Percentiles rank a stretch among this genome's conserved stretches.
These are phyloP conservation scores for Hyposoter dolosus DNA, from an alignment of 2,888 invertebrate genomes.

Conservation along the genomic window DNA sequence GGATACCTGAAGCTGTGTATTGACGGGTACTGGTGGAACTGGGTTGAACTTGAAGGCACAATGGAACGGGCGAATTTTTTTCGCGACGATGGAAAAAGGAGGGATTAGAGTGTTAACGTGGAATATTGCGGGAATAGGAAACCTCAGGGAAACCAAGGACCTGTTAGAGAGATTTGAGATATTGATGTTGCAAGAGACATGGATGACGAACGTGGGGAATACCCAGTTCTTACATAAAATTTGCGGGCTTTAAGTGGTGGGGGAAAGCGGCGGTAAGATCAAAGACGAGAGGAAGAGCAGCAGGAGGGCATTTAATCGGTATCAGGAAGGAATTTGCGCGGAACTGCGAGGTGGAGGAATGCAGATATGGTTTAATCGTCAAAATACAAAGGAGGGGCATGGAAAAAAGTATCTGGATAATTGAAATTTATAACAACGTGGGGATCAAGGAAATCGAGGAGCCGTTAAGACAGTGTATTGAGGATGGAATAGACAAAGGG, in stretches of 20 bases:
- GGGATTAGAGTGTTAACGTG: not conserved
- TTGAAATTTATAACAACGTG: not conserved
- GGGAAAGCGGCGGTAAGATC: not conserved
- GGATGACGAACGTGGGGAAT: not conserved
- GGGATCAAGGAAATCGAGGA: not conserved
- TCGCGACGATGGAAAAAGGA: not conserved
- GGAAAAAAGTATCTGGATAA: not conserved
- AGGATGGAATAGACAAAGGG: not conserved
- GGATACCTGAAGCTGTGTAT: conserved; percentile 4
- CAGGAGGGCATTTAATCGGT: not conserved
- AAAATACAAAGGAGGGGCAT: not conserved
- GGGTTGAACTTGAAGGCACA: not conserved
- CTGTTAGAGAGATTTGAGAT: conserved; percentile 7
- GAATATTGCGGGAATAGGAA: conserved; percentile 28
- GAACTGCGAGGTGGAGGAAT: not conserved
- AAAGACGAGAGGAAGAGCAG: not conserved
- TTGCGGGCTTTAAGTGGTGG: not conserved
- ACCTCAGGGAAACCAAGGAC: conserved; percentile 8
- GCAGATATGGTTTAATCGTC: not conserved
- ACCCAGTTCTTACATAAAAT: not conserved
- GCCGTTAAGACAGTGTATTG: not conserved
- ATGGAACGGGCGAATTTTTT: not conserved
- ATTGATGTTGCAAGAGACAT: conserved; percentile 4
- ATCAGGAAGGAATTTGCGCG: not conserved
- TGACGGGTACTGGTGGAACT: not conserved